Base-by-base conservation (phyloP, 2,113 vertebrate genomes). In the Mesoclemmys tuberculata region DNA sequence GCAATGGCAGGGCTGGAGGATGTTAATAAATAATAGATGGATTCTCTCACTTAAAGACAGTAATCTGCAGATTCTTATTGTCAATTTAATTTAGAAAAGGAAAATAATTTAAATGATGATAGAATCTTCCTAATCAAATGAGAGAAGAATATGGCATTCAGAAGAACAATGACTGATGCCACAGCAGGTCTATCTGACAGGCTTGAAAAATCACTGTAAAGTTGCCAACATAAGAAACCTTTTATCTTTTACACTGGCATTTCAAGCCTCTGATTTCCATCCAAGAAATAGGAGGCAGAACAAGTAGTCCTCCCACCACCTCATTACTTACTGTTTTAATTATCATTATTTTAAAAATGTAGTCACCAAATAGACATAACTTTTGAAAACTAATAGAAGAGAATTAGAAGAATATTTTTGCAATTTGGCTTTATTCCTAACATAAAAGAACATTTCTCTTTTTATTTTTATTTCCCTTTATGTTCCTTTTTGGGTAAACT, bases 221-320 rank as follows among this genome's bases (percentile, higher is more conserved):
- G 75, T 93, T 96, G 96, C 95, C 95, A 96, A 85, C 81, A 89
- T 83, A 96, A 96, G 91, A 88, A 95, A 83, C 58, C 85, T 97
- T 97, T 97, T 92, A 97, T 97, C 92, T 95, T 93, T 93, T 91
- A 92, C 92, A 75, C 83, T 95, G 94, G 80, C 92, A 96, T 90
- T 96, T 89, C 93, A 96, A 96, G 88, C 54, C 84, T 97, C 71
- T 96, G 94, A 93, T 96, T 96, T 96, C 96, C 92, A 98, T 95
- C 97, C 96, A 96, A 97, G 90, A 41, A 71, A 82, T 48, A 56
- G 41, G 58, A 94, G 24, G 49, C 92, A 51, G 51, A 95, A 82
- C 74, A 85, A 35, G 19, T 74, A 93, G 87, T 89, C 94, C 56
- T 83, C 85, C 56, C 44, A 90, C 92, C 77, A 95, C 61, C 68